Evolutionary conservation across 35 echinoderm and acorn worm species (phyloP).

Genomic region (Antedon bifida): DNA sequence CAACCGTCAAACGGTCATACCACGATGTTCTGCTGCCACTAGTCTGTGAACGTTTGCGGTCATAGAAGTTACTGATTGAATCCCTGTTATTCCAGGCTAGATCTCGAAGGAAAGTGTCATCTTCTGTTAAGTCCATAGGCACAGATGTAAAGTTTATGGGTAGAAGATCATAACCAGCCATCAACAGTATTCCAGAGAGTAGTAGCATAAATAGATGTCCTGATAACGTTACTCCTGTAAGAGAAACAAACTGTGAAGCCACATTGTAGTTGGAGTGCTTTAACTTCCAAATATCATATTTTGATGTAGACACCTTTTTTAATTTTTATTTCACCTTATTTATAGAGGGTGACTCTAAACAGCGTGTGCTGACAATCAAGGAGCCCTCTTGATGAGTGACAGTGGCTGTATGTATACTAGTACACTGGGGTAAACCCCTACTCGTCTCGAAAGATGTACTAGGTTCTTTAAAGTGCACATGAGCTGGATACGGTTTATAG

Average conservation of each 20-base stretch:
- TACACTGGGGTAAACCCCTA: too few species aligned
- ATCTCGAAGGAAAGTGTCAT: not conserved
- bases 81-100: not conserved
- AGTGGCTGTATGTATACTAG: too few species aligned
- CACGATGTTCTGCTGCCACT: not conserved
- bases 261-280: too few species aligned
- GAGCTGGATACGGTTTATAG: too few species aligned
- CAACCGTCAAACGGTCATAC: not conserved
- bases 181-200: not conserved
- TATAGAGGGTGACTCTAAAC: too few species aligned
- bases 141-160: not conserved
- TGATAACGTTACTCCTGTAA: not conserved
- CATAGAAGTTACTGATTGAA: not conserved
- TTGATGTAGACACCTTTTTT: too few species aligned
- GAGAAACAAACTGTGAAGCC: not conserved
- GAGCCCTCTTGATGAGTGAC: too few species aligned
- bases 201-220: not conserved
- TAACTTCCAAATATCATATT: too few species aligned
- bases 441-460: too few species aligned
- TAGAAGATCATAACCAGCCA: not conserved
- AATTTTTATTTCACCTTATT: too few species aligned
- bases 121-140: not conserved
- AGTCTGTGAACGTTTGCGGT: not conserved
- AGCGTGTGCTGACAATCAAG: too few species aligned
- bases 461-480: too few species aligned